phyloP scores from a whole-genome alignment of 2,888 invertebrate genomes.

The Alloplasta piceator region DNA sequence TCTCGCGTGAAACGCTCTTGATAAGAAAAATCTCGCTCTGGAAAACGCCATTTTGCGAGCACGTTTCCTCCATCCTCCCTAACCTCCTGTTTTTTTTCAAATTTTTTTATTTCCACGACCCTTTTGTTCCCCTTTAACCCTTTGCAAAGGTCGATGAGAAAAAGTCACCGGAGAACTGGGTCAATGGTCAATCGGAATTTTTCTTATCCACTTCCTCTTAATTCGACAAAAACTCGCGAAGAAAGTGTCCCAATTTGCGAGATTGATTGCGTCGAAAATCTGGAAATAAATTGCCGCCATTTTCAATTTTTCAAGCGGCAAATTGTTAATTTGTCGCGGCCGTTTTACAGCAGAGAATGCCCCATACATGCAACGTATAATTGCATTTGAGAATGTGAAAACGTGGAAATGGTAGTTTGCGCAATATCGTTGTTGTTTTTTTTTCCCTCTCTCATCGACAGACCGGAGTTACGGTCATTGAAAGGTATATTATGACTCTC shows the following conservation, averaged over 20 bases:
- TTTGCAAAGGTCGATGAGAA: constrained; percentile 17
- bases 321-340: no score
- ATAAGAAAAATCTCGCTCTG: constrained; percentile 55
- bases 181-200: constrained; percentile 21
- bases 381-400: constrained; percentile 16
- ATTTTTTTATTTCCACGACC: background rate
- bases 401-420: constrained; percentile 24
- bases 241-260: no score
- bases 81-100: background rate
- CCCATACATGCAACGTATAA: background rate
- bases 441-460: background rate
- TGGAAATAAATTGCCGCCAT: no score
- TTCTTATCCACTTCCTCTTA: no score
- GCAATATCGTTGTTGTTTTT: background rate
- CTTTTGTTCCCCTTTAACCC: constrained; percentile 20
- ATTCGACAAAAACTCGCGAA: no score
- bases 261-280: no score
- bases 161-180: constrained; percentile 39
- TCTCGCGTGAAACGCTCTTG: constrained; percentile 51
- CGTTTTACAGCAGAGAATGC: background rate
- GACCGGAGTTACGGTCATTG: constrained; percentile 61
- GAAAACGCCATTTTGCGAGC: constrained; percentile 24
- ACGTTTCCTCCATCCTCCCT: background rate
- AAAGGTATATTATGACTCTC: constrained; percentile 57
- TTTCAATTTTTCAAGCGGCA: no score